Percentiles rank a stretch among this genome's conserved stretches.
phyloP scores from a whole-genome alignment of 2,888 invertebrate genomes.

The Scelioninae gen. 1 region DNA sequence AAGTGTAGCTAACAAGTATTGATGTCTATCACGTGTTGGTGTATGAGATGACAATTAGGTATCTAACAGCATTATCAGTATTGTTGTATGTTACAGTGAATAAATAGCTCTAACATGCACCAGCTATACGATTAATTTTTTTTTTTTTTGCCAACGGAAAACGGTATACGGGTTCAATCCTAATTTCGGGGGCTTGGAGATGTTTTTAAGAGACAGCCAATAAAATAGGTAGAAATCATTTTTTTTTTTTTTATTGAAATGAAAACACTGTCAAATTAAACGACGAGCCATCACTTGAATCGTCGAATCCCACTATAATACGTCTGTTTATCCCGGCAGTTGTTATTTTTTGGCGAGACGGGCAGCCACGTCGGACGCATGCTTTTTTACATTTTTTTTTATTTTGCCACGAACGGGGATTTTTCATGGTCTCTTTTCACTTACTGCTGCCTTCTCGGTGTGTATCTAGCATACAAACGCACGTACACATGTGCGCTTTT shows the following conservation, averaged over 20 bases:
- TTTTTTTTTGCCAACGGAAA: background rate
- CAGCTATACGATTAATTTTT: too few relatives aligned
- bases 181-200: too few relatives aligned
- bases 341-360: slow-evolving; percentile 12
- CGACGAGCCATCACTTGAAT: slow-evolving; percentile 9
- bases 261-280: slow-evolving; percentile 2
- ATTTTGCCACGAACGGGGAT: slow-evolving; percentile 14
- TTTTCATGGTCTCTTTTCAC: slow-evolving; percentile 37
- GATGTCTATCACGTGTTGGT: too few relatives aligned
- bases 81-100: too few relatives aligned
- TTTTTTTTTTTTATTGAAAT: background rate
- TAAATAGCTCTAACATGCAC: too few relatives aligned
- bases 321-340: slow-evolving; percentile 6
- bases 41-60: too few relatives aligned
- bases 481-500: slow-evolving; percentile 18
- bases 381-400: slow-evolving; percentile 9
- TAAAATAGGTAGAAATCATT: too few relatives aligned
- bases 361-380: slow-evolving; percentile 10
- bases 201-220: too few relatives aligned
- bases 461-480: slow-evolving; percentile 13
- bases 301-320: slow-evolving; percentile 14
- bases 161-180: too few relatives aligned
- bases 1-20: too few relatives aligned
- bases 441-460: slow-evolving; percentile 21
- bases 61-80: too few relatives aligned